Evolutionary conservation across 2,113 vertebrate species (phyloP), one percentile per base, ranked within the genome.

Genomic region (Cyphomyrus plagiostoma): DNA sequence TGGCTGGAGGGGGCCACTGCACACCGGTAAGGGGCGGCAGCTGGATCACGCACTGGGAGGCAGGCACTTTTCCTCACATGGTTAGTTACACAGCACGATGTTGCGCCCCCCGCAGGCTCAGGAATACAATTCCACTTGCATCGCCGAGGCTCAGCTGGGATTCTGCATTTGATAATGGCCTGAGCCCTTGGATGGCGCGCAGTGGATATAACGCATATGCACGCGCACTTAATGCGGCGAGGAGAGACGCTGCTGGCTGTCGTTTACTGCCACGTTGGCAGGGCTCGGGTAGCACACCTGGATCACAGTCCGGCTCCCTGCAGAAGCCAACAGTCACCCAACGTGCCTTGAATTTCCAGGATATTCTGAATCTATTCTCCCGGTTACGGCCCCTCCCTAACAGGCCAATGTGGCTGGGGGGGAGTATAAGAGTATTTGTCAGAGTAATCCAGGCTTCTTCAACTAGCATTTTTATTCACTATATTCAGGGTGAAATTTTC

Each of bases 401-500:
- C 70, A 35, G 26, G 26, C 35, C 11, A 15, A 45, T 6, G 70
- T 13, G 70, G 70, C 13, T 53, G 17, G 3, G 52, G 52, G 10
- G 66, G 26, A 77, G 4, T 35, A 77, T 39, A 42, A 45, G 39
- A 23, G 77, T 45, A 45, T 86, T 86, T 86, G 49, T 39, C 49
- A 53, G 30, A 35, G 50, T 35, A 53, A 53, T 7, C 5, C 85
- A 56, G 35, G 50, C 50, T 19, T 70, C 10, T 70, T 49, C 3
- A 53, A 11, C 30, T 87, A 52, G 23, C 48, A 50, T 19, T 39
- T 87, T 52, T 53, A 56, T 87, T 87, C 49, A 35, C n/a, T 26
- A n/a, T 82, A 89, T 89, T 89, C 49, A 39, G 30, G 49, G 88
- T 30, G 50, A 80, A 49, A 89, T 77, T 52, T 89, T 77, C 48